Evolutionary conservation across 2,797 vertebrate species (phyloP).

Genomic region (Denticeps clupeoides): DNA sequence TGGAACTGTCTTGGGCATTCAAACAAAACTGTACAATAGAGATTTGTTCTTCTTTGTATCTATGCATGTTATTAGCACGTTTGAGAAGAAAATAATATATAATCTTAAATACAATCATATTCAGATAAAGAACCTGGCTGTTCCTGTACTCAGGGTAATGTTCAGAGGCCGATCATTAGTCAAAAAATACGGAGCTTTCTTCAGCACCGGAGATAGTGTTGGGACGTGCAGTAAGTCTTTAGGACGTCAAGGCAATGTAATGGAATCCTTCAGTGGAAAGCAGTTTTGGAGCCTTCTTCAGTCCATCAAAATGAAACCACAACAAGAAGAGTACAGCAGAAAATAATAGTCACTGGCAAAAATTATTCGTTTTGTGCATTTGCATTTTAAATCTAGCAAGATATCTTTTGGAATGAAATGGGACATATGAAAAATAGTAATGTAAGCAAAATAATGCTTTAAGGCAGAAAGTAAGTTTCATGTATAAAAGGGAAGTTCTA

Average conservation of each 20-base stretch:
- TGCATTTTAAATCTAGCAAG: slow-evolving; percentile 41
- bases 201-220: slow-evolving; percentile 66
- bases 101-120: slow-evolving; percentile 97
- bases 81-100: slow-evolving; percentile 98
- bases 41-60: slow-evolving; percentile 75
- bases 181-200: slow-evolving; percentile 96
- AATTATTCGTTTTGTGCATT: slow-evolving; percentile 35
- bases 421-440: slow-evolving; percentile 37
- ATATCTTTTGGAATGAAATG: slow-evolving; percentile 40
- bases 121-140: slow-evolving; percentile 96
- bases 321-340: slow-evolving; percentile 58
- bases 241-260: slow-evolving; percentile 96
- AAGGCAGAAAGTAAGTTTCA: slow-evolving; percentile 35
- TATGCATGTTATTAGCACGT: slow-evolving; percentile 72
- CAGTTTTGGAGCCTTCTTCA: slow-evolving; percentile 66
- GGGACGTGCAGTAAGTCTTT: slow-evolving; percentile 77
- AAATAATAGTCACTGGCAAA: slow-evolving; percentile 26
- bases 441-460: slow-evolving; percentile 28
- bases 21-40: slow-evolving; percentile 86
- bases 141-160: slow-evolving; percentile 82
- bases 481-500: slow-evolving; percentile 20
- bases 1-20: slow-evolving; percentile 83
- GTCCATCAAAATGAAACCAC: slow-evolving; percentile 73
- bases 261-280: slow-evolving; percentile 78
- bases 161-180: slow-evolving; percentile 93